Percentiles rank a stretch among this genome's conserved stretches.
Conservation (phyloP, 2,797 vertebrate genomes). For the Selene dorsalis region DNA sequence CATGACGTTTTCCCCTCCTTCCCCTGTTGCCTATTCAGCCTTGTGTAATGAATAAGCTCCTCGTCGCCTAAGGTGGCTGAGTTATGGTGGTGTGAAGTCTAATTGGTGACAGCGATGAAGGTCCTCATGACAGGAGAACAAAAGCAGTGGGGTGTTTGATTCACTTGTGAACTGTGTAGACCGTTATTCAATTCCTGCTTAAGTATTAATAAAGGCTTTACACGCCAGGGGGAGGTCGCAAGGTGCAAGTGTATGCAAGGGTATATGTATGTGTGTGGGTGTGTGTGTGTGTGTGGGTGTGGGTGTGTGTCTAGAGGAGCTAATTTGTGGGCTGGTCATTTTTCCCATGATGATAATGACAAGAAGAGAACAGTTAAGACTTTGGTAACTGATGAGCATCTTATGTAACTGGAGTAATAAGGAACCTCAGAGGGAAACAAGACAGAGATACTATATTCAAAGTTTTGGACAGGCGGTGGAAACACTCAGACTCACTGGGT, state of each 20-base stretch:
- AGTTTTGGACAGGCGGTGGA: slow-evolving; percentile 36
- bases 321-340: slow-evolving; percentile 71
- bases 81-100: slow-evolving; percentile 59
- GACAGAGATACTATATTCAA: slow-evolving; percentile 43
- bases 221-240: slow-evolving; percentile 70
- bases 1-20: slow-evolving; percentile 26
- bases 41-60: slow-evolving; percentile 44
- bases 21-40: slow-evolving; percentile 34
- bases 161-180: slow-evolving; percentile 76
- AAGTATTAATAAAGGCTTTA: slow-evolving; percentile 87
- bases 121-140: slow-evolving; percentile 74
- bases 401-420: slow-evolving; percentile 52
- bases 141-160: slow-evolving; percentile 78
- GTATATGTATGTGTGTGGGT: slow-evolving; percentile 27
- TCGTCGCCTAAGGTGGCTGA: slow-evolving; percentile 55
- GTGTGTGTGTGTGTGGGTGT: slow-evolving; percentile 27
- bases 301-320: slow-evolving; percentile 35
- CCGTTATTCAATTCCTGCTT: slow-evolving; percentile 84
- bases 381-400: slow-evolving; percentile 62
- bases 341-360: slow-evolving; percentile 59
- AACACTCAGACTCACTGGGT: slow-evolving; percentile 3
- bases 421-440: slow-evolving; percentile 26
- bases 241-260: slow-evolving; percentile 60
- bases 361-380: slow-evolving; percentile 46
- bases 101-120: slow-evolving; percentile 58